These are phyloP conservation scores for Stomorhina lunata DNA, from an alignment of 2,888 invertebrate species.

Conservation along the genomic window DNA sequence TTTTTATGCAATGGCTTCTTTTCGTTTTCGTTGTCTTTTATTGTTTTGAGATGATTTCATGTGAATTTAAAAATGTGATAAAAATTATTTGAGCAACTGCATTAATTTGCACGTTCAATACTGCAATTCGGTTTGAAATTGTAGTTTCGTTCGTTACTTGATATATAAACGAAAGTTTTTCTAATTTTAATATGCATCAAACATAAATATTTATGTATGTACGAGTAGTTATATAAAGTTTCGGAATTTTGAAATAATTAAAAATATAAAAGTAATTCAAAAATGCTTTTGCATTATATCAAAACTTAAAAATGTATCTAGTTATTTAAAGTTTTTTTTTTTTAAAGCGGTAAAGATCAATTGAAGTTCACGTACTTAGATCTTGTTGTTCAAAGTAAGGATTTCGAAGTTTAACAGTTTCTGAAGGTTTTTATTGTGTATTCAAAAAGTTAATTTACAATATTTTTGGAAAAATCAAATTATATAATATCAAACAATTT, in stretches of 20 bases:
- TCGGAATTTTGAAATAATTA: neutral
- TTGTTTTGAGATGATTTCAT: constrained; percentile 19
- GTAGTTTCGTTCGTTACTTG: neutral
- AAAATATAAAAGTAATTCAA: neutral
- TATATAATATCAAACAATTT: no score
- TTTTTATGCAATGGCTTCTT: constrained; percentile 39
- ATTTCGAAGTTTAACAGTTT: no score
- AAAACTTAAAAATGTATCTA: no score
- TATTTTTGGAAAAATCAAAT: no score
- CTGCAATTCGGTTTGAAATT: constrained; percentile 22
- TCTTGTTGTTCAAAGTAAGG: no score
- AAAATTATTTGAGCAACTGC: constrained; percentile 5
- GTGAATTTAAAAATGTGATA: neutral
- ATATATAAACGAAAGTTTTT: constrained; percentile 24
- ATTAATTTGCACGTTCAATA: constrained; percentile 48
- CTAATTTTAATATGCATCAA: neutral
- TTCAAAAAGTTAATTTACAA: no score
- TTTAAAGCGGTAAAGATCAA: constrained; percentile 3
- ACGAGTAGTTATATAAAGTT: neutral
- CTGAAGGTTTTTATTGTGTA: neutral
- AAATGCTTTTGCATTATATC: neutral
- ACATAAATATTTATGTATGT: no score
- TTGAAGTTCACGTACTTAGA: no score
- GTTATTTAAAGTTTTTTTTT: no score
- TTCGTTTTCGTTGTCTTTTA: no score